A percentile compares a stretch with the other conserved stretches of the same genome.
These are phyloP conservation scores for Brachionichthys hirsutus DNA, from an alignment of 2,113 vertebrate genomes.

Conservation along the genomic window DNA sequence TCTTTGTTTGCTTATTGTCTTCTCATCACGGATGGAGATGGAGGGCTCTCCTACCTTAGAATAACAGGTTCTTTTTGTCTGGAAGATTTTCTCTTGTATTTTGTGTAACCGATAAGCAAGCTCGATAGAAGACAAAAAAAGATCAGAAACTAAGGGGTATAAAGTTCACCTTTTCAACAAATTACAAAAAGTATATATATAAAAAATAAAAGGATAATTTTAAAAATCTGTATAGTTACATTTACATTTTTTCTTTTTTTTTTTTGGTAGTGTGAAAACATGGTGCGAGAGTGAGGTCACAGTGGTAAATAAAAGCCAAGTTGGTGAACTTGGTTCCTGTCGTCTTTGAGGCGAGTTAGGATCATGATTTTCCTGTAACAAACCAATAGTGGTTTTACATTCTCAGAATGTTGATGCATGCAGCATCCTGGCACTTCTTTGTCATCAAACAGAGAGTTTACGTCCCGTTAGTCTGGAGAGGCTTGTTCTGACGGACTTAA, in stretches of 20 bases:
- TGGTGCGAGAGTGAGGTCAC: too few species aligned
- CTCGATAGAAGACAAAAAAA: conserved; percentile 66
- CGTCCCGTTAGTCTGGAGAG: conserved; percentile 24
- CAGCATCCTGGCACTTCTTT: conserved; percentile 22
- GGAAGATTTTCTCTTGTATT: conserved; percentile 61
- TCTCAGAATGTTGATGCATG: conserved; percentile 6
- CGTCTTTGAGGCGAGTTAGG: too few species aligned
- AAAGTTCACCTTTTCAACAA: conserved; percentile 69
- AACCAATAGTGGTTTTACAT: too few species aligned
- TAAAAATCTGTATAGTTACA: too few species aligned
- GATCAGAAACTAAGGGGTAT: conserved; percentile 65
- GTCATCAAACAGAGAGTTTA: conserved; percentile 37
- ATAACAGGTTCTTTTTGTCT: conserved; percentile 29
- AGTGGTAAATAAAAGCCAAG: too few species aligned
- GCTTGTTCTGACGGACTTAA: conserved; percentile 33
- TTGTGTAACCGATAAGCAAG: conserved; percentile 54
- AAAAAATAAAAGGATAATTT: too few species aligned
- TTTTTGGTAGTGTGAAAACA: too few species aligned
- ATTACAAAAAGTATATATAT: conserved; percentile 39
- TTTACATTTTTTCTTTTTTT: too few species aligned
- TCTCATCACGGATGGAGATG: conserved; percentile 18
- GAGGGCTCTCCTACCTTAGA: neutral
- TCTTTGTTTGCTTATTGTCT: conserved; percentile 13
- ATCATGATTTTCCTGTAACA: too few species aligned
- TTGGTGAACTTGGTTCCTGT: too few species aligned